A percentile compares a stretch with the other conserved stretches of the same genome.
phyloP scores from a whole-genome alignment of 2,113 vertebrate genomes.

The Budorcas taxicolor region DNA sequence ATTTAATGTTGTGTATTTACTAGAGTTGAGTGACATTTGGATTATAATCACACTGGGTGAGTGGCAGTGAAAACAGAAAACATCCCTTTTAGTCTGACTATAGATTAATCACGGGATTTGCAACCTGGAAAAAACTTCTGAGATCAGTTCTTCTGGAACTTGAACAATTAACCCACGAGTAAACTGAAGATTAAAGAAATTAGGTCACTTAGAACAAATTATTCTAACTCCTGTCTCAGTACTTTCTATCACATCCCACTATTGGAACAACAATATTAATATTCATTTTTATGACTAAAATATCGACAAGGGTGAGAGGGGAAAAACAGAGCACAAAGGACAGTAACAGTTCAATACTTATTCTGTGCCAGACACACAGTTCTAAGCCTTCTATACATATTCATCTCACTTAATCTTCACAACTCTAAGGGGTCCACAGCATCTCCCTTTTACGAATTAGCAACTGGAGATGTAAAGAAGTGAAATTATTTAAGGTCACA shows the following conservation, averaged over 20 bases:
- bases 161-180: neutral
- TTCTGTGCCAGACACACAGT: neutral
- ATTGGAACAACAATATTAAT: neutral
- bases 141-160: neutral
- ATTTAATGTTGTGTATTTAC: neutral
- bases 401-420: neutral
- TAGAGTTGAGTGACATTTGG: neutral
- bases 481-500: neutral
- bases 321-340: neutral
- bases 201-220: neutral
- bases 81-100: neutral
- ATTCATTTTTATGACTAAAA: neutral
- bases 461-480: neutral
- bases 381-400: neutral
- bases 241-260: neutral
- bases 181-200: neutral
- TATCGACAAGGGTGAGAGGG: neutral
- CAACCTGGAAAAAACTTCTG: neutral
- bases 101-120: neutral
- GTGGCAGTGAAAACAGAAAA: neutral
- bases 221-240: neutral
- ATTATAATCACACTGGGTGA: neutral
- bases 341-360: neutral
- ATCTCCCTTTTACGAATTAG: neutral
- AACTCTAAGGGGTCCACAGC: neutral